Conservation (phyloP, 1,140 invertebrate genomes). For the Pectinophora gossypiella region DNA sequence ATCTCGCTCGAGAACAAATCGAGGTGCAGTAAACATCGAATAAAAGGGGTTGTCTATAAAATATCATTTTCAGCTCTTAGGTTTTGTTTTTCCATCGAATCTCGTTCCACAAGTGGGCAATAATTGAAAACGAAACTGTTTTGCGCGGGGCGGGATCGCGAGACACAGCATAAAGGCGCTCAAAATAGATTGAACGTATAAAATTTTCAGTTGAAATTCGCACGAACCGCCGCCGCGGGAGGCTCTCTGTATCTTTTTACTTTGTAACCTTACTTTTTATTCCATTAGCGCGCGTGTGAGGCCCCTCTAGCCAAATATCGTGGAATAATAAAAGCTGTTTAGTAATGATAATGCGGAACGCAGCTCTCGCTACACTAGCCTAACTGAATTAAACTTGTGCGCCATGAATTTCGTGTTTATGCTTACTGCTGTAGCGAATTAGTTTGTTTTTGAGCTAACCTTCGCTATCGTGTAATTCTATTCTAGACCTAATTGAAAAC, state of each 20-base stretch:
- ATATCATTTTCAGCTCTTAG: constrained; percentile 65
- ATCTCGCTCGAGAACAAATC: constrained; percentile 66
- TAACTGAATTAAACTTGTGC: constrained; percentile 65
- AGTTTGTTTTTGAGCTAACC: constrained; percentile 24
- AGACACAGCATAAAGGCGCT: constrained; percentile 71
- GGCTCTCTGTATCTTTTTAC: constrained; percentile 71
- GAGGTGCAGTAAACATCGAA: constrained; percentile 68
- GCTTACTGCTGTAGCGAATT: constrained; percentile 44
- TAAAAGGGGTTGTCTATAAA: constrained; percentile 68
- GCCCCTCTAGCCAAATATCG: constrained; percentile 70
- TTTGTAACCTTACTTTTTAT: constrained; percentile 75
- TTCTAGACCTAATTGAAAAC: constrained; percentile 3
- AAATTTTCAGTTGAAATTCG: constrained; percentile 74
- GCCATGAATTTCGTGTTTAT: constrained; percentile 49
- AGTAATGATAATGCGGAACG: constrained; percentile 69
- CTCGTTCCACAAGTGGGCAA: constrained; percentile 74
- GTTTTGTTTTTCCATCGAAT: constrained; percentile 63
- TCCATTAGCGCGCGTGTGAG: constrained; percentile 70
- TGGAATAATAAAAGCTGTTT: constrained; percentile 74
- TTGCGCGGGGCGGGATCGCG: constrained; percentile 56
- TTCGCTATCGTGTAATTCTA: constrained; percentile 10
- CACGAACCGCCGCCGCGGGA: constrained; percentile 62
- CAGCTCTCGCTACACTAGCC: constrained; percentile 42
- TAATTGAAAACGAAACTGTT: constrained; percentile 74
- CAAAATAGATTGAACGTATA: constrained; percentile 74